Conservation (phyloP, 2,113 vertebrate species). For the Aspiorhynchus laticeps region DNA sequence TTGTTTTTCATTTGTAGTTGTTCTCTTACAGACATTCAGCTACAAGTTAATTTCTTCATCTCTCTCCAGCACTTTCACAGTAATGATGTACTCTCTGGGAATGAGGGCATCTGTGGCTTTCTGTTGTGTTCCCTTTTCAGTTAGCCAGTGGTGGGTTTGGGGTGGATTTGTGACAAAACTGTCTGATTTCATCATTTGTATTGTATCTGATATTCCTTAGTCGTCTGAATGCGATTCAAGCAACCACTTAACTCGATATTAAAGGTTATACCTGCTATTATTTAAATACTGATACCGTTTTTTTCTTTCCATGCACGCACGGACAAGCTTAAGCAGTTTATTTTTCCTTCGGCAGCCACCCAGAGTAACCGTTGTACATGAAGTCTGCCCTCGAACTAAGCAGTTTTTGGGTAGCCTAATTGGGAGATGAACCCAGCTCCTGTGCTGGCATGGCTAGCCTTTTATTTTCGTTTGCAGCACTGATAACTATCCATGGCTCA, state of each 20-base stretch:
- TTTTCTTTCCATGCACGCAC: conserved; percentile 56
- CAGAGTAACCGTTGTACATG: conserved; percentile 44
- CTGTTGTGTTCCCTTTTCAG: conserved; percentile 72
- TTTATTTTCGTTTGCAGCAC: conserved; percentile 55
- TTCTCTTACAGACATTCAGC: conserved; percentile 72
- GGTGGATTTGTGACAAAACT: conserved; percentile 50
- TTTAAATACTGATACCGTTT: conserved; percentile 62
- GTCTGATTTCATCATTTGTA: conserved; percentile 53
- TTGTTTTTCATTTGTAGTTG: conserved; percentile 64
- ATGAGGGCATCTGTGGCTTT: conserved; percentile 82
- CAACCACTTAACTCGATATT: conserved; percentile 57
- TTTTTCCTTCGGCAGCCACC: conserved; percentile 54
- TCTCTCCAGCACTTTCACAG: conserved; percentile 84
- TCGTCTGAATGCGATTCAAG: conserved; percentile 61
- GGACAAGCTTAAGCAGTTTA: conserved; percentile 51
- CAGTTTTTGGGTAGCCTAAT: conserved; percentile 66
- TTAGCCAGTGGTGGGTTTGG: conserved; percentile 44
- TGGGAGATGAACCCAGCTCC: conserved; percentile 29
- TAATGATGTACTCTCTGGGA: conserved; percentile 82
- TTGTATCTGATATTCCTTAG: conserved; percentile 71
- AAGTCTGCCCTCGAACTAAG: conserved; percentile 64
- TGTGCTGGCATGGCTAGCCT: conserved; percentile 51
- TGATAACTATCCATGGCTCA: conserved; percentile 54
- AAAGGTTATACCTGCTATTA: conserved; percentile 60
- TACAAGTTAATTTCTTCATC: conserved; percentile 82